Conservation (phyloP, 1,140 invertebrate species). For the Drepana arcuata region DNA sequence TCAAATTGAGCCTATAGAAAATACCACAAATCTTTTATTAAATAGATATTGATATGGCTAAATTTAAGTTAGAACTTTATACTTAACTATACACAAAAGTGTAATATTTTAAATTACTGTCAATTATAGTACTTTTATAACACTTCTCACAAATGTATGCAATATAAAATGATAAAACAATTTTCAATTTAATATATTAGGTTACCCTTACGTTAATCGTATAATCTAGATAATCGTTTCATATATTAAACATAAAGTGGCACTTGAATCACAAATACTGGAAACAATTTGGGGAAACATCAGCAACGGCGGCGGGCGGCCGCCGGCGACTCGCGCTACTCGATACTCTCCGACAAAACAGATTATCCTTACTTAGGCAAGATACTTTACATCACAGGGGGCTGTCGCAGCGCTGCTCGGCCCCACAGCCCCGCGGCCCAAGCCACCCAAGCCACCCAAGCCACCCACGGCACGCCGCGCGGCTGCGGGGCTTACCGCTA, state of each 20-base stretch:
- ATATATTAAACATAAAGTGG: slow-evolving; percentile 75
- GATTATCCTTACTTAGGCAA: slow-evolving; percentile 53
- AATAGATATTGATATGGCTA: slow-evolving; percentile 74
- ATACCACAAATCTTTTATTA: slow-evolving; percentile 72
- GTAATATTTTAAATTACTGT: slow-evolving; percentile 70
- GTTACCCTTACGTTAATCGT: slow-evolving; percentile 73
- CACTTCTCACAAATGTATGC: slow-evolving; percentile 71
- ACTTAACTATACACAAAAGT: slow-evolving; percentile 72
- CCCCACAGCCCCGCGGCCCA: slow-evolving; percentile 7
- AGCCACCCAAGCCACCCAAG: slow-evolving; percentile 19
- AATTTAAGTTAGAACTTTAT: slow-evolving; percentile 73
- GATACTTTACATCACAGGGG: slow-evolving; percentile 50
- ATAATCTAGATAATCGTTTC: slow-evolving; percentile 74
- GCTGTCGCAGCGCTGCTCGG: slow-evolving; percentile 21
- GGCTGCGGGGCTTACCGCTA: slow-evolving; percentile 67
- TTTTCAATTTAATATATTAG: slow-evolving; percentile 73
- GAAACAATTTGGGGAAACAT: slow-evolving; percentile 73
- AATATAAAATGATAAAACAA: slow-evolving; percentile 75
- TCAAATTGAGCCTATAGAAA: slow-evolving; percentile 73
- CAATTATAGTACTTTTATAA: slow-evolving; percentile 69
- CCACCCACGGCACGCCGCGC: slow-evolving; percentile 65
- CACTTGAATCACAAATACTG: slow-evolving; percentile 75
- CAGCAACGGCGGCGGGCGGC: slow-evolving; percentile 41
- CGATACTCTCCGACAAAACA: slow-evolving; percentile 41
- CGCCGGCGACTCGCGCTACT: slow-evolving; percentile 29